Evolutionary conservation across 2,888 invertebrate species (phyloP).

Genomic region (Sesamia inferens): DNA sequence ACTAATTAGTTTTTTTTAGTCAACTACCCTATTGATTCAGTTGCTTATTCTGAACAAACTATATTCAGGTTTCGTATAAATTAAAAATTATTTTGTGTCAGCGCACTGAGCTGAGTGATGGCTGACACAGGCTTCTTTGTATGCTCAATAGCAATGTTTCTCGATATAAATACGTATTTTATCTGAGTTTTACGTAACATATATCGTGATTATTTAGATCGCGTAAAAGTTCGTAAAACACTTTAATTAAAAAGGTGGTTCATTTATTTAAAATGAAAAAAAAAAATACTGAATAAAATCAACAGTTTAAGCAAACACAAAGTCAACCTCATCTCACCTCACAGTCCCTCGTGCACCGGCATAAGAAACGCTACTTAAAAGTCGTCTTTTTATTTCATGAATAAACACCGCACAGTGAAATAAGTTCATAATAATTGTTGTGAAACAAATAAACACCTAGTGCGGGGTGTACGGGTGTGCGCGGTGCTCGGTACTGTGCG

Average conservation of each 20-base stretch:
- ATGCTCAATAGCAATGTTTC: neutral
- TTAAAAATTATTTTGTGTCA: too few species aligned
- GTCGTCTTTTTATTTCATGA: conserved; percentile 8
- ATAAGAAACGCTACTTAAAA: conserved; percentile 39
- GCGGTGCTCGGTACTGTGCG: too few species aligned
- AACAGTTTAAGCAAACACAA: conserved; percentile 7
- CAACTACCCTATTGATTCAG: too few species aligned
- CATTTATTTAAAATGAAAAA: neutral
- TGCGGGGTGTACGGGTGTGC: neutral
- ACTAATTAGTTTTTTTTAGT: too few species aligned
- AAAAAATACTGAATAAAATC: neutral
- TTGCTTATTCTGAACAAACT: too few species aligned
- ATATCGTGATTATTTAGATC: neutral
- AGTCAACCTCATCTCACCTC: neutral
- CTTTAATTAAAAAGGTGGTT: neutral
- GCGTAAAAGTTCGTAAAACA: neutral
- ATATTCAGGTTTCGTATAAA: too few species aligned
- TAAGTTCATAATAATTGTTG: conserved; percentile 30
- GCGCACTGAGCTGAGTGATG: neutral
- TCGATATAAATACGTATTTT: too few species aligned
- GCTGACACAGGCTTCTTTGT: neutral
- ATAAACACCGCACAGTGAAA: conserved; percentile 16
- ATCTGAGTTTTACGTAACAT: too few species aligned
- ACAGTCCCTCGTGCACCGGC: conserved; percentile 21
- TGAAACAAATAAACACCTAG: conserved; percentile 38